These are phyloP conservation scores for Semaprochilodus insignis DNA, from an alignment of 2,797 vertebrate species.

Conservation along the genomic window DNA sequence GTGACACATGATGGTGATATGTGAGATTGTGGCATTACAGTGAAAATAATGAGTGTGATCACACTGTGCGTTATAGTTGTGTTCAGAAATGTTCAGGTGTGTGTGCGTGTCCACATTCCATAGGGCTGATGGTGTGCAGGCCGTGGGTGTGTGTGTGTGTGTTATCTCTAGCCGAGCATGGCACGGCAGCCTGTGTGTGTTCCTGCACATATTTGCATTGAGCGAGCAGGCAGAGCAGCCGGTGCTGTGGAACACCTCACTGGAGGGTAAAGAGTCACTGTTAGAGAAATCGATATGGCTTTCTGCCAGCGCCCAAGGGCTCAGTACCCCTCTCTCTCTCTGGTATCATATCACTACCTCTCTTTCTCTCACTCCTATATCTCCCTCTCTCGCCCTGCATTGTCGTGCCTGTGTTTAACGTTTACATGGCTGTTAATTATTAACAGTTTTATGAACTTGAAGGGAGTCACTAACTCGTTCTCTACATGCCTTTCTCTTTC, in stretches of 20 bases:
- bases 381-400: neutral
- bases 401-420: neutral
- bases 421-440: constrained; percentile 7
- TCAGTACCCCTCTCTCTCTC: constrained; percentile 12
- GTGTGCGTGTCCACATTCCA: neutral
- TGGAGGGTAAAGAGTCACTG: constrained; percentile 7
- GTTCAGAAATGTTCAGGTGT: neutral
- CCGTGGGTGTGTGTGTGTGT: neutral
- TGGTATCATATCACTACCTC: constrained; percentile 15
- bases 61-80: no score
- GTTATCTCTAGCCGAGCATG: constrained; percentile 1
- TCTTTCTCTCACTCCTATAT: neutral
- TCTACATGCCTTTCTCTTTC: no score
- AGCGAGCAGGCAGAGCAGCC: constrained; percentile 46
- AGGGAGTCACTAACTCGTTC: no score
- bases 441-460: neutral
- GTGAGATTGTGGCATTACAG: no score
- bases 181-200: neutral
- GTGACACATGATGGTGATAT: no score
- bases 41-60: no score
- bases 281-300: constrained; percentile 23
- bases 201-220: neutral
- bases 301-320: constrained; percentile 2
- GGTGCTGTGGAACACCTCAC: constrained; percentile 65
- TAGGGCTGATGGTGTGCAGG: neutral